Base-by-base conservation (phyloP, 2,888 invertebrate species). In the Hirtodrosophila duncani region DNA sequence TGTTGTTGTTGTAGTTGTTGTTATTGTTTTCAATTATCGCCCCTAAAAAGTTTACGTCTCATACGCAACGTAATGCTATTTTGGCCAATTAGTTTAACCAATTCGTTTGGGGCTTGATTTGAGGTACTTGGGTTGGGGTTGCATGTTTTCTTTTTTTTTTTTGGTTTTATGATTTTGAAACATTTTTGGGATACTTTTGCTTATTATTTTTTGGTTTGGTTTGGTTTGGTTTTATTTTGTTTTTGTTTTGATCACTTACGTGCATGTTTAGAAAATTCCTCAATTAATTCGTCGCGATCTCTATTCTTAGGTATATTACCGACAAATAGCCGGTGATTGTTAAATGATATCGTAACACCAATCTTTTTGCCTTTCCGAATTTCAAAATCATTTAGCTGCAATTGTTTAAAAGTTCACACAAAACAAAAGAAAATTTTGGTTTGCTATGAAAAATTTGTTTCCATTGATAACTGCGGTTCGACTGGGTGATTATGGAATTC, bases 291-390 rank as follows among this genome's bases (percentile, higher is more conserved):
- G 91, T 97, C 97, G 92, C 94, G 95, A 93, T 96, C 96, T 93
- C 97, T 96, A 93, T 95, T 97, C 94, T 98, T 98, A 92, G 98
- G 97, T 93, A 98, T 97, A 96, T 98, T 98, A 91, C 97, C 98
- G 92, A 98, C 97, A 95, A 97, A 98, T 92, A 98, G 94, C 92
- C 97, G 95, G 91, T 96, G 96, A 94, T 98, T 98, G 93, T 98
- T 97, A 94, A 96, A 96, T 91, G 97, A 98, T 92, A 97, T 94
- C 91, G 97, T 97, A 90, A 97, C 97, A 92, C 97, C 97, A 93
- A 98, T 95, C 93, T 95, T 95, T 94, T 97, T 97, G 91, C 97
- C 97, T 92, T 96, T 96, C 92, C 95, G 94, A 93, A 98, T 96
- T 94, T 97, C 97, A 94, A 94, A 95, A 94, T 97, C 96, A 94